Base-by-base conservation (phyloP, 2,888 invertebrate species). In the Mythimna albipuncta region DNA sequence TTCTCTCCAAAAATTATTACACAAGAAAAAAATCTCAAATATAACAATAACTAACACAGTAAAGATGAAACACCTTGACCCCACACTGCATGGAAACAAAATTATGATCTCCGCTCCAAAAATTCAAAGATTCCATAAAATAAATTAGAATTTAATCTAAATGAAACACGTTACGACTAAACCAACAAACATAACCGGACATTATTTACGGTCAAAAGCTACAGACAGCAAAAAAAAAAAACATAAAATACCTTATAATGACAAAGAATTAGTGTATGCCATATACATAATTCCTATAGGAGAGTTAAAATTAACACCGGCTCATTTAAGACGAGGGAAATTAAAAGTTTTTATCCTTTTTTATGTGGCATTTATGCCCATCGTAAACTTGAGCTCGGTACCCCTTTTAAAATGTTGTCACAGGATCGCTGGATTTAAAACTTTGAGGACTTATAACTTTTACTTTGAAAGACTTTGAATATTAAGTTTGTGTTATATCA, bases 331-430 rank as follows among this genome's bases (percentile, higher is more conserved):
- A 87, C 82, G 91, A 88, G 91, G 91, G 94, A 95, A 96, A 95
- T 96, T 95, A 95, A 95, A 95, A 95, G 90, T 91, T 91, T 90
- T 94, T 93, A 95, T 93, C 94, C 93, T 93, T 95, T 92, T 96
- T 96, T 95, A 95, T 95, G 95, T 94, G 96, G 93, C 95, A 95
- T 94, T 95, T 94, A 95, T 94, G 92, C 91, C 86, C 86, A 86
- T 93, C 95, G 90, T 96, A 95, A 96, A 96, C 90, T 89, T 90
- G 91, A 86, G 87, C 89, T 90, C 77, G 86, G 81, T 74, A 92
- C 92, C 92, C 93, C 91, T 94, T 94, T 93, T 93, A 87, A 92
- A 92, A 91, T 87, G 91, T 89, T 91, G 91, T 90, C 91, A 86
- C 91, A 90, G 90, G 90, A 90, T 87, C 73, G 76, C 82, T 80